These are phyloP conservation scores for Micronisus gabar DNA, from an alignment of 2,113 vertebrate genomes.

Conservation along the genomic window DNA sequence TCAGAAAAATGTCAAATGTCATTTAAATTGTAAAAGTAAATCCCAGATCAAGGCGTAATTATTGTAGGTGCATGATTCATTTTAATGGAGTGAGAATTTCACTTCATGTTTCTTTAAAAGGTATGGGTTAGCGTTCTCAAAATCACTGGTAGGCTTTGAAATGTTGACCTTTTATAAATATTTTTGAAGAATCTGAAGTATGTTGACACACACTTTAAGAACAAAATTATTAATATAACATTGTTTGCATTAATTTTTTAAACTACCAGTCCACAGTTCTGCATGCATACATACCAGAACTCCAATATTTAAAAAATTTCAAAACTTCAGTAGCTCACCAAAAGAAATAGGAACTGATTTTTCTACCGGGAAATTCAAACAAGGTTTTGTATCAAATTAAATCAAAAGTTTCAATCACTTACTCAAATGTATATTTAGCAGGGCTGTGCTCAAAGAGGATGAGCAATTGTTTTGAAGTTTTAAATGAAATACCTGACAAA, in stretches of 20 bases:
- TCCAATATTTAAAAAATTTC: not conserved
- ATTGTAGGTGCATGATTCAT: not conserved
- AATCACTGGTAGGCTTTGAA: not conserved
- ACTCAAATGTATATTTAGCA: not conserved
- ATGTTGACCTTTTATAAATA: not conserved
- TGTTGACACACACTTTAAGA: not conserved
- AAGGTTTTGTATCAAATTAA: not conserved
- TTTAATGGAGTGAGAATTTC: not conserved
- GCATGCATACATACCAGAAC: not conserved
- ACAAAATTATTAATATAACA: not conserved
- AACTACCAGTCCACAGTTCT: not conserved
- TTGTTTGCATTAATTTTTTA: not conserved
- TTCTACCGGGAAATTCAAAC: not conserved
- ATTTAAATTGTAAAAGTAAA: not conserved
- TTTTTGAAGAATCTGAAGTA: not conserved
- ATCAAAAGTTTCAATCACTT: not conserved
- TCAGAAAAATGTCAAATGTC: not conserved
- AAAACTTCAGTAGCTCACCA: not conserved
- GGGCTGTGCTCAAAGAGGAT: not conserved
- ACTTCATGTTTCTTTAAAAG: not conserved
- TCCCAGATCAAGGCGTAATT: not conserved
- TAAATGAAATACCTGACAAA: not conserved
- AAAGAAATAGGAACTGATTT: not conserved
- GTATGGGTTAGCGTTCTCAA: not conserved
- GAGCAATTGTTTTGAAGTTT: not conserved